These are phyloP conservation scores for Pampusana beccarii DNA, from an alignment of 2,113 vertebrate species.

Conservation along the genomic window DNA sequence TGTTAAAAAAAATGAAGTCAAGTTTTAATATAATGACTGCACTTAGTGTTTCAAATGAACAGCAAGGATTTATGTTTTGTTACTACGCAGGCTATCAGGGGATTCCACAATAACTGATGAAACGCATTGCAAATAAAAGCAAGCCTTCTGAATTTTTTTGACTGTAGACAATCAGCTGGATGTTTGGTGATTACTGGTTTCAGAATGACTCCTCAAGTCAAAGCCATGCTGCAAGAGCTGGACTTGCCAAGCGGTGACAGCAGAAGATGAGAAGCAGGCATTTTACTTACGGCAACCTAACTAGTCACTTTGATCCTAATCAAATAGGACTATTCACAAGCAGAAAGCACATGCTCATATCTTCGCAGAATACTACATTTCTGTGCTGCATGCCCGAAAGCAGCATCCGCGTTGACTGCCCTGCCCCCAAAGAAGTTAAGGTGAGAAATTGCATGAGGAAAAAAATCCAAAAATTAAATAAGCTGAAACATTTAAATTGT, in stretches of 20 bases:
- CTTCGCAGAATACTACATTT: neutral
- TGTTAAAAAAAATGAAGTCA: neutral
- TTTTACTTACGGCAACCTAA: slow-evolving; percentile 48
- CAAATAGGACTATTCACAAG: slow-evolving; percentile 43
- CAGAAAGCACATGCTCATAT: slow-evolving; percentile 62
- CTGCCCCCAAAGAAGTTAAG: neutral
- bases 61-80: neutral
- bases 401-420: neutral
- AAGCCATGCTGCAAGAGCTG: neutral
- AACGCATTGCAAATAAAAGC: neutral
- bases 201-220: slow-evolving; percentile 21
- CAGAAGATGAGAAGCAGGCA: neutral
- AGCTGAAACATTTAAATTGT: neutral
- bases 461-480: neutral
- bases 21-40: neutral
- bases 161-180: neutral
- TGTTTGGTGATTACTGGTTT: neutral
- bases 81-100: neutral
- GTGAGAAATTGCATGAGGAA: neutral
- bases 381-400: neutral
- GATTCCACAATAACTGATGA: neutral
- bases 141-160: neutral
- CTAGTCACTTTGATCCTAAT: slow-evolving; percentile 60
- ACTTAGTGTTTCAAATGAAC: neutral
- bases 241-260: slow-evolving; percentile 39